Base-by-base conservation (phyloP, 2,888 invertebrate genomes). In the Metallyticus violacea region DNA sequence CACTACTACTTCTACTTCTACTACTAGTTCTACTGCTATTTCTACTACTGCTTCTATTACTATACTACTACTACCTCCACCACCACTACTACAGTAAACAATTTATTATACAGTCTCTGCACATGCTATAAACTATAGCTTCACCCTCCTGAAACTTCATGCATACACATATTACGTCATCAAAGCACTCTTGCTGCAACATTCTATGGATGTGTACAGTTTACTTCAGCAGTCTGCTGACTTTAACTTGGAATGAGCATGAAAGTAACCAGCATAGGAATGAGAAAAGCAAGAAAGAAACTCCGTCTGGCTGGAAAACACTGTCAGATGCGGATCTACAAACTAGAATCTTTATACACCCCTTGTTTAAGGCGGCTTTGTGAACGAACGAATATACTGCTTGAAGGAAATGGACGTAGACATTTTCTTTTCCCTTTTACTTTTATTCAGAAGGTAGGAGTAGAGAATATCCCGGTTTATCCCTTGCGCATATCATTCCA, bases 401-500 rank as follows among this genome's bases (percentile, higher is more conserved):
- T 81, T 29, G 40, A 81, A 81, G 40, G 40, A 26, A 40, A 40
- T 40, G 81, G 81, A 81, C 29, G 81, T 81, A 30, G 81, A 81
- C 40, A 81, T 81, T 81, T 81, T 81, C 30, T 26, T 81, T 81
- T 15, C 40, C 40, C 40, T 62, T 62, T 62, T 62, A 62, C 40
- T 22, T n/a, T 30, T 81, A 81, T 40, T 81, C 30, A 30, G 81
- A 81, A 30, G 26, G 30, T 9, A 26, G 26, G 40, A 5, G 40
- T 40, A 3, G 40, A 62, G 15, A 62, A 62, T 26, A 29, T 81
- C 81, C 30, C 15, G 26, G n/a, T 25, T 15, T 29, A 81, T 30
- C 81, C 81, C 81, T 25, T 29, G 30, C 30, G 81, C 81, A 81
- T 81, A 81, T 81, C 81, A 81, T 81, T 22, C 81, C 81, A 29